Base-by-base conservation (phyloP, 2,888 invertebrate species). In the Himalopsyche anomala region DNA sequence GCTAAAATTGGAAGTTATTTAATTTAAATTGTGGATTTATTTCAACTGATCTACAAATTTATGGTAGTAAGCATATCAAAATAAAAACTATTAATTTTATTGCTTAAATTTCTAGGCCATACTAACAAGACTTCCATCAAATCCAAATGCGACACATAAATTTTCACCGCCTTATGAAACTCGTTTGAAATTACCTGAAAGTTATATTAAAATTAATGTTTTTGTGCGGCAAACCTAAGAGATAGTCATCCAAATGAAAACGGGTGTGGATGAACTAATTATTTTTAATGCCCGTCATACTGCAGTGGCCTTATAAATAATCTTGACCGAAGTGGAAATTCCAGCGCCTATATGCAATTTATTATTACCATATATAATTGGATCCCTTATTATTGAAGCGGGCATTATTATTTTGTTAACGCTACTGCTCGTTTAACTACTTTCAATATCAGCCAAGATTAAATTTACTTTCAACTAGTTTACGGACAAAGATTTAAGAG, bases 391-490 rank as follows among this genome's bases (percentile, higher is more conserved):
- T 82, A 85, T 82, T 82, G 85, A 82, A 51, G 79, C 74, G 85
- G 56, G 45, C 36, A 74, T 83, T 69, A 79, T 17, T 28, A 81
- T 19, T 54, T 42, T 36, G 82, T 51, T n/a, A 28, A n/a, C 54
- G 83, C 69, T 62, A 62, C 62, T 8, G 55, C 62, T 83, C 54
- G 54, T 19, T 85, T 74, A 42, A 85, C 85, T 82, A 85, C 85
- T 85, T 85, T 85, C 85, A 85, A 55, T 82, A 74, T 85, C 81
- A 80, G n/a, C 19, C 6, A 6, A 62, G 79, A 40, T 82, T 85
- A 85, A 82, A 85, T 82, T 85, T 85, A 85, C 85, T 85, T 85
- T 85, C 85, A 79, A 85, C 82, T 55, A 82, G 84, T 62, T 62
- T 8, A 19, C 62, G 28, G 62, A 62, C 62, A 9, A 62, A 62